Evolutionary conservation across 23 tunicate genomes (phyloP), one percentile per base, ranked within the genome.

Genomic region (Ascidia mentula): DNA sequence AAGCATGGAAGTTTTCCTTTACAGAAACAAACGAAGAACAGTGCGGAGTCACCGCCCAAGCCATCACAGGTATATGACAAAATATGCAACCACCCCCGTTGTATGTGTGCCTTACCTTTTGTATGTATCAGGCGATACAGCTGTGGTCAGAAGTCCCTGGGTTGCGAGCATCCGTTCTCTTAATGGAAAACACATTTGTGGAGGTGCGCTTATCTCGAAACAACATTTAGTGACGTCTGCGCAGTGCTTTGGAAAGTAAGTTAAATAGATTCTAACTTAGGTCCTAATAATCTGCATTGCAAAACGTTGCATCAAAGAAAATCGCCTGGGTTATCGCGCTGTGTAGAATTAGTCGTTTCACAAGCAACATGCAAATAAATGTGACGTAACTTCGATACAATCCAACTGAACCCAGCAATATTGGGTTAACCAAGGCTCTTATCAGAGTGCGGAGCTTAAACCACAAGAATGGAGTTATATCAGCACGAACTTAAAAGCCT

Each of bases 171-270:
- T 53, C 22, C 65, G 65, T 5, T 53, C 65, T 20, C 65, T 20
- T 28, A 28, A 53, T 53, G 65, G 65, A 53, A 53, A 53, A 53
- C 65, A 53, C 24, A 1, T 53, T 5, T 53, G 65, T 53, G 65
- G 65, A 3, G 65, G 28, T 20, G 24, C 65, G 22, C 65, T 53
- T 9, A 9, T 53, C 22, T 53, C 65, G 28, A 53, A 53, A 26
- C 65, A 53, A 53, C 65, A 53, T 28, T 28, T 53, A 3, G 65
- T 53, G 28, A 53, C 65, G 22, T 53, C 65, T 3, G 65, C 65
- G 13, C 65, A 53, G 24, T 53, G 65, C 65, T 53, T 53, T 53
- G 65, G 65, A 53, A 53, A 53, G 65, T 53, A 53, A 53, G 65
- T 15, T 53, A n/a, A n/a, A n/a, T n/a, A n/a, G n/a, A n/a, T n/a